A percentile compares a stretch with the other conserved stretches of the same genome.
phyloP scores from a whole-genome alignment of 1,140 invertebrate species.

The Philopotamus ludificatus region DNA sequence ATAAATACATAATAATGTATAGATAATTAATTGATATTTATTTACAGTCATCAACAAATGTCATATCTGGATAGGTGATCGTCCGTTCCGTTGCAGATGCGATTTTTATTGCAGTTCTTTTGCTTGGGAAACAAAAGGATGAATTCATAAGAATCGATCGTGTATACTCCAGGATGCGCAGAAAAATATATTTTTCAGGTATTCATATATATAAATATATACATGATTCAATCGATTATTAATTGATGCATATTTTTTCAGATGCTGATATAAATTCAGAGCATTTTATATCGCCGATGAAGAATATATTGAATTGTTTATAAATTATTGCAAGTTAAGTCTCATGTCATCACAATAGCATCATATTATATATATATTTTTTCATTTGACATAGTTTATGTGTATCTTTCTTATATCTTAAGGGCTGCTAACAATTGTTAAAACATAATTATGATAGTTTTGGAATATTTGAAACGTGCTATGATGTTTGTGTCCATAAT shows the following conservation, averaged over 20 bases:
- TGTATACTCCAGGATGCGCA: background rate
- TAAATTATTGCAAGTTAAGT: too few species aligned
- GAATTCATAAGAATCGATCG: conserved; percentile 6
- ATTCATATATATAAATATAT: conserved; percentile 2
- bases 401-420: too few species aligned
- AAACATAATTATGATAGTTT: too few species aligned
- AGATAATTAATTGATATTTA: too few species aligned
- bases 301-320: too few species aligned
- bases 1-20: too few species aligned
- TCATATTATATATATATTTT: too few species aligned
- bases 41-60: background rate
- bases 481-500: too few species aligned
- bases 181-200: background rate
- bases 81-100: background rate
- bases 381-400: too few species aligned
- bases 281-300: background rate
- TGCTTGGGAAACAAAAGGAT: background rate
- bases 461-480: too few species aligned
- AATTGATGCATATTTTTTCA: background rate
- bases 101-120: conserved; percentile 16
- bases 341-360: too few species aligned
- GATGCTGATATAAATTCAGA: background rate
- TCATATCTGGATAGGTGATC: background rate
- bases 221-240: background rate
- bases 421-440: too few species aligned